phyloP scores from a whole-genome alignment of 2,113 vertebrate genomes.

The Oxygymnocypris stewartii region DNA sequence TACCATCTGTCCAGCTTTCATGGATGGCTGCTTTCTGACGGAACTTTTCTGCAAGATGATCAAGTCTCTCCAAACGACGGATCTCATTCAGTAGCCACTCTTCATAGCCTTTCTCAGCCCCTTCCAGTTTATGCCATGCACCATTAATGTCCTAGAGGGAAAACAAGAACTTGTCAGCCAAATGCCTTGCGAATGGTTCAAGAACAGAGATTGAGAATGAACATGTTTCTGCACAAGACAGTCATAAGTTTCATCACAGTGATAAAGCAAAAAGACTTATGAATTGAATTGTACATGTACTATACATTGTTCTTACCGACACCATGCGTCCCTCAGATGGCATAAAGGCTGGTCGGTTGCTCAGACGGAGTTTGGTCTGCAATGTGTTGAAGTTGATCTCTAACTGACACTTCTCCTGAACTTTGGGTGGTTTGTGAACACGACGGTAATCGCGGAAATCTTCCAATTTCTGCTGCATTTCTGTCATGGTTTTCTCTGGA shows the following conservation, averaged over 20 bases:
- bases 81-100: slow-evolving; percentile 95
- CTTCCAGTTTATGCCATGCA: slow-evolving; percentile 89
- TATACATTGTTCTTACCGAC: slow-evolving; percentile 73
- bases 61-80: slow-evolving; percentile 87
- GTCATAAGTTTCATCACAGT: background rate
- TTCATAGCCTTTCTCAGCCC: slow-evolving; percentile 91
- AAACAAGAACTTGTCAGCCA: background rate
- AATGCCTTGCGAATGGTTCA: background rate
- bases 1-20: slow-evolving; percentile 83
- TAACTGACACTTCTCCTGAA: slow-evolving; percentile 93
- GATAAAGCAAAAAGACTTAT: background rate
- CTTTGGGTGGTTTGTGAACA: slow-evolving; percentile 91
- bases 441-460: slow-evolving; percentile 92
- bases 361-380: slow-evolving; percentile 94
- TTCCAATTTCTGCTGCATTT: slow-evolving; percentile 95
- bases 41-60: slow-evolving; percentile 93
- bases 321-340: slow-evolving; percentile 94
- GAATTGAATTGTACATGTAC: background rate
- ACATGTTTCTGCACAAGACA: background rate
- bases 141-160: slow-evolving; percentile 85
- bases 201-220: background rate
- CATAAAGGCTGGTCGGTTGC: slow-evolving; percentile 94
- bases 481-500: slow-evolving; percentile 88
- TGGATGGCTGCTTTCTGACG: slow-evolving; percentile 93
- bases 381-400: slow-evolving; percentile 98